A percentile compares a stretch with the other conserved stretches of the same genome.
phyloP scores from a whole-genome alignment of 2,888 invertebrate species.

The Lepidocyrtinus sp. region DNA sequence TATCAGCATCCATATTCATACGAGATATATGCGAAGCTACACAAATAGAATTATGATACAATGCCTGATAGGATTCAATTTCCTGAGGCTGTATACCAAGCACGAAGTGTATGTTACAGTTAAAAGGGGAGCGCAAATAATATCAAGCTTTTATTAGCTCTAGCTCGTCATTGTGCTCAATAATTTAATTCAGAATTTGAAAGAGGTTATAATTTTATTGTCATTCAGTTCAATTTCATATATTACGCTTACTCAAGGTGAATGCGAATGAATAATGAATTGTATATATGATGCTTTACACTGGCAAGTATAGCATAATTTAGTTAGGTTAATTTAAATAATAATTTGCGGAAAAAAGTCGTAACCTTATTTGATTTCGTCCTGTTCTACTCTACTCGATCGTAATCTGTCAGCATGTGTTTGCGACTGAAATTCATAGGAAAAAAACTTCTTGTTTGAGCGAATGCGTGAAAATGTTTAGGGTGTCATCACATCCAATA shows the following conservation, averaged over 20 bases:
- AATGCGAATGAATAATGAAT: neutral
- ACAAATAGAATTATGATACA: neutral
- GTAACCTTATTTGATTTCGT: neutral
- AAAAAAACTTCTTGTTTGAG: neutral
- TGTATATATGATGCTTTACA: too few relatives aligned
- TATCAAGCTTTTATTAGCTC: neutral
- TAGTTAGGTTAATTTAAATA: neutral
- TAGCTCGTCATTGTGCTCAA: neutral
- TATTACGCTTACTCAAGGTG: neutral
- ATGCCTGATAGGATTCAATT: neutral
- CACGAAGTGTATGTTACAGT: neutral
- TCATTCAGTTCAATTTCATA: neutral
- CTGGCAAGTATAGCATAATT: too few relatives aligned
- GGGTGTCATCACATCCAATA: neutral
- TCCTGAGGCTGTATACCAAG: neutral
- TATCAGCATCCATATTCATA: too few relatives aligned
- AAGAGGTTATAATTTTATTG: neutral
- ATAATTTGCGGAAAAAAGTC: neutral
- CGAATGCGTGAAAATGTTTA: neutral
- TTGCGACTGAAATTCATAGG: neutral
- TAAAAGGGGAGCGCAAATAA: neutral
- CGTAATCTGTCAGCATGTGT: neutral
- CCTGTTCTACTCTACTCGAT: neutral
- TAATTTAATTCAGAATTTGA: neutral
- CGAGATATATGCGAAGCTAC: too few relatives aligned